These are phyloP conservation scores for Bombyx mori DNA, from an alignment of 1,140 invertebrate species.

Conservation along the genomic window ASM3026992v2 NC_085114.1:2082501-2083000, in stretches of 20 bases:
- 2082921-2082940: constrained; percentile 83
- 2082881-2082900: constrained; percentile 80
- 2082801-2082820: constrained; percentile 85
- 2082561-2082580: no score
- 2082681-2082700: no score
- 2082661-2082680: constrained; percentile 76
- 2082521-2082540: no score
- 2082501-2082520: no score
- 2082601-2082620: no score
- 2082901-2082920: constrained; percentile 67
- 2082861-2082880: constrained; percentile 77
- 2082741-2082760: background rate
- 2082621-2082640: no score
- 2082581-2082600: no score
- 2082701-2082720: no score
- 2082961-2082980: constrained; percentile 79
- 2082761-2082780: constrained; percentile 89
- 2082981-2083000: no score
- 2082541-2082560: no score
- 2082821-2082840: constrained; percentile 79
- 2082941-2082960: constrained; percentile 85
- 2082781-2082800: constrained; percentile 94
- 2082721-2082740: background rate
- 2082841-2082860: constrained; percentile 77
- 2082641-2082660: no score